These are phyloP conservation scores for Drosophila insularis DNA, from an alignment of 1,140 invertebrate species.

Conservation along the genomic window DNA sequence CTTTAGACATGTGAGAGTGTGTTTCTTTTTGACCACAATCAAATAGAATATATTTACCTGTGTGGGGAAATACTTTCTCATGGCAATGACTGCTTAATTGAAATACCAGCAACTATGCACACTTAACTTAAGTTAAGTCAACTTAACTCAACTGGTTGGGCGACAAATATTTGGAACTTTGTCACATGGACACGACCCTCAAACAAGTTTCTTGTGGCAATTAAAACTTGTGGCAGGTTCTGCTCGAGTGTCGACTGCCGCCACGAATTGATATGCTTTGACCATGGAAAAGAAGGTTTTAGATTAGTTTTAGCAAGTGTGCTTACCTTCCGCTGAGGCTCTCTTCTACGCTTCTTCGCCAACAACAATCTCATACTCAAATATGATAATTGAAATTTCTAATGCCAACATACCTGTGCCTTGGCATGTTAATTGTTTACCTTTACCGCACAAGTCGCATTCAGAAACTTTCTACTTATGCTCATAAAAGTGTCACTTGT, in stretches of 20 bases:
- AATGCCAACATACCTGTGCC: slow-evolving; percentile 44
- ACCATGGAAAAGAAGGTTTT: neutral
- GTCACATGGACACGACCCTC: slow-evolving; percentile 30
- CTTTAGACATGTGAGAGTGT: neutral
- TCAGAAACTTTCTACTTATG: slow-evolving; percentile 75
- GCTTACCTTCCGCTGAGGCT: neutral
- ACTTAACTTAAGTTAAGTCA: neutral
- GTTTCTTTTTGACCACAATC: neutral
- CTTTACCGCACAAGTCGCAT: slow-evolving; percentile 13
- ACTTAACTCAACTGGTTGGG: slow-evolving; percentile 24
- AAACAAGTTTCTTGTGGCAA: slow-evolving; percentile 51
- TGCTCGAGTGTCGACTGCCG: slow-evolving; percentile 1
- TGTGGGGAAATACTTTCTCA: slow-evolving; percentile 61
- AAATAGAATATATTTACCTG: slow-evolving; percentile 30
- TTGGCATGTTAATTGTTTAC: slow-evolving; percentile 72
- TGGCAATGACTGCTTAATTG: slow-evolving; percentile 37
- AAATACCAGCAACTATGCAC: slow-evolving; percentile 30
- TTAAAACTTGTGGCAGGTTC: slow-evolving; percentile 67
- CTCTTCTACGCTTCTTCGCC: neutral
- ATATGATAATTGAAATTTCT: slow-evolving; percentile 55
- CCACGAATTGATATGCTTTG: slow-evolving; percentile 26
- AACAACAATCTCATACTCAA: slow-evolving; percentile 3
- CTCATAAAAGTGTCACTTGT: slow-evolving; percentile 71
- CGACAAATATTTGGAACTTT: slow-evolving; percentile 53
- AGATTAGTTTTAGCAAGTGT: slow-evolving; percentile 40